Evolutionary conservation across 2,888 invertebrate genomes (phyloP).

Genomic region (Cacoxenus indagator): DNA sequence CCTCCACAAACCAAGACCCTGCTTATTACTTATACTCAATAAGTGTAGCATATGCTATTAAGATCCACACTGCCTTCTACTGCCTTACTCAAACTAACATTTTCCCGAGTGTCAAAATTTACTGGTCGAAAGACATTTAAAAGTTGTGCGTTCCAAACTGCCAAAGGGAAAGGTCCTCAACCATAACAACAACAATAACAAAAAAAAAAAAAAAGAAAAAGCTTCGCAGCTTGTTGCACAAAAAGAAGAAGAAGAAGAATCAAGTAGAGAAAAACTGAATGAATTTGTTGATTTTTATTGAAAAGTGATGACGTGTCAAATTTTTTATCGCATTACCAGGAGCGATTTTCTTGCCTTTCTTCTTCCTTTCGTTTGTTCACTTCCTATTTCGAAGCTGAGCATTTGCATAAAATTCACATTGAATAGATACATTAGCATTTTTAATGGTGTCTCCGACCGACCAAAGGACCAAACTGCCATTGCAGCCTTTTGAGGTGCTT

Average conservation of each 20-base stretch:
- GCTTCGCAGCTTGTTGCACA: neutral
- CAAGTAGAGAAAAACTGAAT: no score
- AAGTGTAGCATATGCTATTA: no score
- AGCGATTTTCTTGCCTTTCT: constrained; percentile 34
- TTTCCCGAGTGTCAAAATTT: neutral
- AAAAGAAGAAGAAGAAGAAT: no score
- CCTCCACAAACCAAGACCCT: neutral
- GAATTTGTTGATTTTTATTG: constrained; percentile 64
- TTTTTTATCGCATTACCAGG: constrained; percentile 61
- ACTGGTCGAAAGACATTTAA: neutral
- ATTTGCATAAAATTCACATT: constrained; percentile 64
- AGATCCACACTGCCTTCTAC: no score
- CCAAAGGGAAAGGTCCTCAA: neutral
- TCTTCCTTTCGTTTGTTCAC: constrained; percentile 45
- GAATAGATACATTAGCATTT: constrained; percentile 64
- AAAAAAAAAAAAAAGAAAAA: neutral
- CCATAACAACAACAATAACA: neutral
- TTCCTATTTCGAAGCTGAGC: constrained; percentile 60
- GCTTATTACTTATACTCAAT: no score
- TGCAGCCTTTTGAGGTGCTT: neutral
- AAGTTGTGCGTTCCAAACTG: neutral
- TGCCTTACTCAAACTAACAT: no score
- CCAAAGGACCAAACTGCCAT: constrained; percentile 36
- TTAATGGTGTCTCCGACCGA: constrained; percentile 54
- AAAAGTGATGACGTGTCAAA: constrained; percentile 63